Evolutionary conservation across 2,888 invertebrate species (phyloP).

Genomic region (Agrotis ipsilon): DNA sequence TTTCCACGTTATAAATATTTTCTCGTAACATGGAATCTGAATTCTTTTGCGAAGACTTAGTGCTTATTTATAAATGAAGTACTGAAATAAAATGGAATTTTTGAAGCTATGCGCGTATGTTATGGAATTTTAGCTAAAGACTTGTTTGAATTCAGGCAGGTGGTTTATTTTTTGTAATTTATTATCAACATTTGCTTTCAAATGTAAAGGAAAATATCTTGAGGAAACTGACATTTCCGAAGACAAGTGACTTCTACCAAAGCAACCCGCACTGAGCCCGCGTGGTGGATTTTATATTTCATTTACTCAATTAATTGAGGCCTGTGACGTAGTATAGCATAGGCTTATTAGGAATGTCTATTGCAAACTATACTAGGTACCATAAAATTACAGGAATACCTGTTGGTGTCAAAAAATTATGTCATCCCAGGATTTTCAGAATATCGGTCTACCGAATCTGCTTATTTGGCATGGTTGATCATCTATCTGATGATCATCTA

Average conservation of each 20-base stretch:
- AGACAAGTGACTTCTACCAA: background rate
- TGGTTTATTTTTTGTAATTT: background rate
- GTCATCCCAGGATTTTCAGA: too few relatives aligned
- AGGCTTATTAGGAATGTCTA: too few relatives aligned
- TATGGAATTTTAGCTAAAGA: background rate
- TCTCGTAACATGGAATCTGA: conserved; percentile 1
- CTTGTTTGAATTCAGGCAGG: background rate
- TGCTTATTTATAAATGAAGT: conserved; percentile 2
- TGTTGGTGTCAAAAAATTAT: too few relatives aligned
- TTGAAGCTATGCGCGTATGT: background rate
- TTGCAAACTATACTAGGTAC: too few relatives aligned
- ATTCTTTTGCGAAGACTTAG: conserved; percentile 13
- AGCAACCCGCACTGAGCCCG: too few relatives aligned
- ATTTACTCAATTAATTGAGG: too few relatives aligned
- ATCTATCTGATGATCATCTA: too few relatives aligned
- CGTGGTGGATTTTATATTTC: too few relatives aligned
- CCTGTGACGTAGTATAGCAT: too few relatives aligned
- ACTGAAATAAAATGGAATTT: conserved; percentile 6
- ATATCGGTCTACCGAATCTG: too few relatives aligned
- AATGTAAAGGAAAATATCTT: background rate
- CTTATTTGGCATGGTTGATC: too few relatives aligned
- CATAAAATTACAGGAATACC: too few relatives aligned
- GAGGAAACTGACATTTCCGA: background rate
- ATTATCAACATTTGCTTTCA: background rate
- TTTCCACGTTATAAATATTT: conserved; percentile 14